Conservation (phyloP, 1,140 invertebrate genomes). For the Macrostomum lignano region DNA sequence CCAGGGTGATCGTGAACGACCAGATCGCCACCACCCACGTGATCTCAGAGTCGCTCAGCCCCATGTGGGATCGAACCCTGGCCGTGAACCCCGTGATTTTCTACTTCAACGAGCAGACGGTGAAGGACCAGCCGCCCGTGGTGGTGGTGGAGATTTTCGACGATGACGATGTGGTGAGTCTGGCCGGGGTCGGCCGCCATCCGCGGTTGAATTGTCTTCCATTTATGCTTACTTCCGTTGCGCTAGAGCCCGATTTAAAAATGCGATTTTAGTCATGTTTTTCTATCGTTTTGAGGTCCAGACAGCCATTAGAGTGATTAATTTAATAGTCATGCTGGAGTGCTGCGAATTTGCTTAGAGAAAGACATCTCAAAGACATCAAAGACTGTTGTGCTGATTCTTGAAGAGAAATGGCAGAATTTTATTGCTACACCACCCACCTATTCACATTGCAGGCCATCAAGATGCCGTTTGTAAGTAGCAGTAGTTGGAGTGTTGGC, state of each 20-base stretch:
- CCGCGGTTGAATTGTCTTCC: too few species aligned
- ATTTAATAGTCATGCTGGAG: too few species aligned
- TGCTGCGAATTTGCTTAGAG: too few species aligned
- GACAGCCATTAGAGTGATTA: conserved; percentile 8
- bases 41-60: conserved; percentile 21
- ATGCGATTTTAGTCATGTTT: not conserved
- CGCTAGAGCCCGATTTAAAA: conserved; percentile 15
- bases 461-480: too few species aligned
- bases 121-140: conserved; percentile 19
- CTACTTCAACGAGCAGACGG: conserved; percentile 14
- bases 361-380: too few species aligned
- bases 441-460: too few species aligned
- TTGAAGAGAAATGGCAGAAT: too few species aligned
- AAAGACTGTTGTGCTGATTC: too few species aligned
- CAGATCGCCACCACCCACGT: conserved; percentile 23
- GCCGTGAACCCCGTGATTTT: conserved; percentile 26
- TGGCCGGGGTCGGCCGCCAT: too few species aligned
- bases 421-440: too few species aligned
- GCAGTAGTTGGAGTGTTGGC: too few species aligned
- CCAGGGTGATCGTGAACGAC: conserved; percentile 25
- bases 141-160: conserved; percentile 27
- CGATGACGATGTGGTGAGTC: conserved; percentile 26
- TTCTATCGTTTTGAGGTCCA: not conserved
- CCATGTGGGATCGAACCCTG: conserved; percentile 28
- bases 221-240: too few species aligned